phyloP scores from a whole-genome alignment of 2,888 invertebrate genomes.

The Machimus atricapillus region DNA sequence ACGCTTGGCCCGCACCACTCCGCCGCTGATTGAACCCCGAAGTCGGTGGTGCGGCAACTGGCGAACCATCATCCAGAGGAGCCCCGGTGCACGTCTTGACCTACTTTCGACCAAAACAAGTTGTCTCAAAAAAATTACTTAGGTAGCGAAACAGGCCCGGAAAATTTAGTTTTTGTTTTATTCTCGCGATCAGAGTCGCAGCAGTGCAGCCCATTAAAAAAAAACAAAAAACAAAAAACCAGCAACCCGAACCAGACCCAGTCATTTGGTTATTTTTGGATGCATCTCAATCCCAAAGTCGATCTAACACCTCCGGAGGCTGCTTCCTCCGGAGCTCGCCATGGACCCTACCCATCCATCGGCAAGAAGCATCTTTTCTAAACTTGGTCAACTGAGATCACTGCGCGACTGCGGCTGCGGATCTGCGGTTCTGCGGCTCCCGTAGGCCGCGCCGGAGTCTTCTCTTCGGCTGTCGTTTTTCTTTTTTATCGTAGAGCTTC shows the following conservation, averaged over 20 bases:
- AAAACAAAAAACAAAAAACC: too few species aligned
- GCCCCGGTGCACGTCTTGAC: conserved; percentile 15
- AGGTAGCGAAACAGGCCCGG: conserved; percentile 6
- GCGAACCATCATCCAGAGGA: not conserved
- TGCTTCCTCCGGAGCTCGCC: not conserved
- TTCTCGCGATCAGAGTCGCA: not conserved
- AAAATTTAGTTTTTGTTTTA: not conserved
- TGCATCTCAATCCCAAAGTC: not conserved
- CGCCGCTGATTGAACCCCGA: not conserved
- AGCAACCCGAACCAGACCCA: not conserved
- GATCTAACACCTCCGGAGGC: not conserved
- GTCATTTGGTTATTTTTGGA: not conserved
- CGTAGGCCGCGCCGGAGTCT: not conserved
- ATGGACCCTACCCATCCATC: not conserved
- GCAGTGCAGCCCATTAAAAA: not conserved
- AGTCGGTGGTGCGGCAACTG: not conserved
- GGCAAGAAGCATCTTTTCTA: not conserved
- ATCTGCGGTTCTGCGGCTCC: not conserved
- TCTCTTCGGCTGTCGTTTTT: not conserved
- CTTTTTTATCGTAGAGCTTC: not conserved
- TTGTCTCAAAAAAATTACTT: conserved; percentile 16
- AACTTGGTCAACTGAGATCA: conserved; percentile 25
- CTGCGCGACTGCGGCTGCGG: not conserved
- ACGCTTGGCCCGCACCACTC: not conserved
- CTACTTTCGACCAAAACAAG: conserved; percentile 16